Percentiles rank a stretch among this genome's conserved stretches.
Evolutionary conservation across 37 sponge, comb jelly and placozoan species (phyloP).

Genomic region (Beroe forskalii): DNA sequence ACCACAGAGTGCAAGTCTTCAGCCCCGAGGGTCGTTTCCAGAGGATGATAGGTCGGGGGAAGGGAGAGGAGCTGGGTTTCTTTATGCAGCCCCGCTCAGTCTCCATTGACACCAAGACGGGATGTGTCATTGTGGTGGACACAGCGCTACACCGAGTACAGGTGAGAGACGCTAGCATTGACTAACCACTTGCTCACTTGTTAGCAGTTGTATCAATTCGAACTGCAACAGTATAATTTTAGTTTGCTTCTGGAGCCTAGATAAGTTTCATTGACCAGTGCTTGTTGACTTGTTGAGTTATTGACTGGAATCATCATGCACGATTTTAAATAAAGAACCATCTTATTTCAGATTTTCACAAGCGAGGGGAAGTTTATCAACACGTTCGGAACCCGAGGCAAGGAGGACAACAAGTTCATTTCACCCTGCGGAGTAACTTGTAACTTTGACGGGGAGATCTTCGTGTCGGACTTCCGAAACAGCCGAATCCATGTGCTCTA

Average conservation of each 20-base stretch:
- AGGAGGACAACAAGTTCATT: conserved; percentile 58
- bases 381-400: conserved; percentile 41
- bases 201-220: too few relatives aligned
- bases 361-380: conserved; percentile 37
- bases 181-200: too few relatives aligned
- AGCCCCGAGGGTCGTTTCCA: conserved; percentile 30
- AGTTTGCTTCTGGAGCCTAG: too few relatives aligned
- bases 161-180: neutral
- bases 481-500: conserved; percentile 36
- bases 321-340: too few relatives aligned
- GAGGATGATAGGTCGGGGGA: conserved; percentile 49
- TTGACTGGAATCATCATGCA: too few relatives aligned
- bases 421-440: conserved; percentile 29
- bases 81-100: conserved; percentile 43
- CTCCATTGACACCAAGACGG: conserved; percentile 26
- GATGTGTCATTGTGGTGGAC: conserved; percentile 36
- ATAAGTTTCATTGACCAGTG: too few relatives aligned
- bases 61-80: conserved; percentile 4
- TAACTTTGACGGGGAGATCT: conserved; percentile 46
- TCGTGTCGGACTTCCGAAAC: conserved; percentile 59
- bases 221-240: too few relatives aligned
- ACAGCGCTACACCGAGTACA: conserved; percentile 42
- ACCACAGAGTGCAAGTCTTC: conserved; percentile 48
- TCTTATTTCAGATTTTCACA: conserved; percentile 51
- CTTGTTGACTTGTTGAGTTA: too few relatives aligned